Evolutionary conservation across 35 echinoderm and acorn worm species (phyloP).

Genomic region (Apostichopus parvimensis): DNA sequence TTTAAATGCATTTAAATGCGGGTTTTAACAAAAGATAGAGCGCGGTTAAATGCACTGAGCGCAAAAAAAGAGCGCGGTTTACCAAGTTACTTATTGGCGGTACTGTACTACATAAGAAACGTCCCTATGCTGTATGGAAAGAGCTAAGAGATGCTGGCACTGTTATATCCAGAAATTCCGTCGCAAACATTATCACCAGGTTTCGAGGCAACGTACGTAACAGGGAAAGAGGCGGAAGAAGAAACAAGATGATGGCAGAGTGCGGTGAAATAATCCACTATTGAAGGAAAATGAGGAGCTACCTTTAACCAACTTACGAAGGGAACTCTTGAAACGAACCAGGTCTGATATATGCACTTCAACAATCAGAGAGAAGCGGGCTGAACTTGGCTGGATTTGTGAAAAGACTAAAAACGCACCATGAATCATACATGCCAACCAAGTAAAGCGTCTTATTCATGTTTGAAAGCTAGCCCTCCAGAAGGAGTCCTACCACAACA

Average conservation of each 20-base stretch:
- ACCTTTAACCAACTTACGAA: neutral
- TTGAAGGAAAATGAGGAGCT: neutral
- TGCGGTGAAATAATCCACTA: too few species aligned
- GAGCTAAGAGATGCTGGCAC: neutral
- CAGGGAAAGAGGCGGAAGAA: too few species aligned
- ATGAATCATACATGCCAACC: neutral
- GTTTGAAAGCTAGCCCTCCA: neutral
- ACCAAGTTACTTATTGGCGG: too few species aligned
- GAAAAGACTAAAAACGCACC: neutral
- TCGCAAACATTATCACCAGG: neutral
- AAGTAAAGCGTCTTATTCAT: neutral
- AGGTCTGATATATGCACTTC: neutral
- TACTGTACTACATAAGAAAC: too few species aligned
- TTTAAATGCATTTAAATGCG: too few species aligned
- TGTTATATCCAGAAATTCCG: conserved; percentile 25
- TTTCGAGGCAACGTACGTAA: too few species aligned
- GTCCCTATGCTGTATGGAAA: too few species aligned
- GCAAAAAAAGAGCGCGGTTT: too few species aligned
- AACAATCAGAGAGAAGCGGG: neutral
- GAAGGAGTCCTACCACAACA: neutral
- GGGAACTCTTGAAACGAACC: neutral
- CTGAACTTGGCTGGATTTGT: neutral
- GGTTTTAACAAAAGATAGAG: too few species aligned
- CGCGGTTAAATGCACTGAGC: too few species aligned
- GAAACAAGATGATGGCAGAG: too few species aligned